phyloP scores from a whole-genome alignment of 2,797 vertebrate genomes.

The Gallinago nigripennis region DNA sequence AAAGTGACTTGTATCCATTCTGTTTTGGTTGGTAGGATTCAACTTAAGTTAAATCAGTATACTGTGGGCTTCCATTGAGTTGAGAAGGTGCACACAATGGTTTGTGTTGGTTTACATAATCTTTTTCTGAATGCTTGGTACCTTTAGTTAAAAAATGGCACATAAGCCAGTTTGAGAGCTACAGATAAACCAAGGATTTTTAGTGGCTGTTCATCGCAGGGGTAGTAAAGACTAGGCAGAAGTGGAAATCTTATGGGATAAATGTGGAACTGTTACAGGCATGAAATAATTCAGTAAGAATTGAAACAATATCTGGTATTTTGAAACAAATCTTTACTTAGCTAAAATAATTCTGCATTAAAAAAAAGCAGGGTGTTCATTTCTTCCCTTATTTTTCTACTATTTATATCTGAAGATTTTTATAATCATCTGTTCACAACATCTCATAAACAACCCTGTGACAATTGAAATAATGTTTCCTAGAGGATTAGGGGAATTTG shows the following conservation, averaged over 20 bases:
- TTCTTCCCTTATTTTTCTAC: background rate
- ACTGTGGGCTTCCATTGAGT: background rate
- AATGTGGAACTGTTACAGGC: background rate
- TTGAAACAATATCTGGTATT: conserved; percentile 29
- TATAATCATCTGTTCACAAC: background rate
- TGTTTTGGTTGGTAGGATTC: background rate
- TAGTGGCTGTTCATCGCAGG: background rate
- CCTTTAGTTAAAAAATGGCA: background rate
- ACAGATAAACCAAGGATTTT: background rate
- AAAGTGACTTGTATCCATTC: background rate
- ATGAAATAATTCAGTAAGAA: conserved; percentile 14
- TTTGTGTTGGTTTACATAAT: background rate
- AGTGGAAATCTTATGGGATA: conserved; percentile 12
- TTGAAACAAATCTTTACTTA: conserved; percentile 39
- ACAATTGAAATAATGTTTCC: conserved; percentile 31
- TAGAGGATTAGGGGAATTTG: conserved; percentile 19
- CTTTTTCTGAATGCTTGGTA: background rate
- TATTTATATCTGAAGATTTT: background rate
- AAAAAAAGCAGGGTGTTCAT: background rate
- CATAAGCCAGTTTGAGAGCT: background rate
- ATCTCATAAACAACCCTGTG: background rate
- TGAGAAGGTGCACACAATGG: background rate
- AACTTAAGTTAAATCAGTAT: background rate
- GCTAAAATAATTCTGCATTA: conserved; percentile 6
- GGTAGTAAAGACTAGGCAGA: background rate